Evolutionary conservation across 1,140 invertebrate species (phyloP), one percentile per base, ranked within the genome.

Genomic region (Globodera rostochiensis): DNA sequence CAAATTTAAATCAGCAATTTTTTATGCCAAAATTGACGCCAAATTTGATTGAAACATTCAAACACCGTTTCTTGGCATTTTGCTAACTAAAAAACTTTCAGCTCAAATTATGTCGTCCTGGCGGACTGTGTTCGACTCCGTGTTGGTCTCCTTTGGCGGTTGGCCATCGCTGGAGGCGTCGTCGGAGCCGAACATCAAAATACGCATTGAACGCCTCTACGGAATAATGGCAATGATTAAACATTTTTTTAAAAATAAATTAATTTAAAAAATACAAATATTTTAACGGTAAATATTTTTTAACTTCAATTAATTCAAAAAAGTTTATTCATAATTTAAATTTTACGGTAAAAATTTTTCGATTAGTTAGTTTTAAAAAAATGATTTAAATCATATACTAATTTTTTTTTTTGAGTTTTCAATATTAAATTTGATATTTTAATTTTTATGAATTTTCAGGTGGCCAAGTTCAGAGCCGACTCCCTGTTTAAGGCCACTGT

Each of bases 401-500:
- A 36, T 36, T 36, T 1, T 1, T 36, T 36, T 36, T 36, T 36
- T 36, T 36, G 36, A 36, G 3, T 36, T 36, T 36, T 36, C 3
- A 36, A 36, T 36, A 36, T 36, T 36, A 36, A 36, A 36, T 36
- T 36, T 1, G 36, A 36, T 0, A 36, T 46, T 46, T 36, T 21
- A 71, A 36, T 11, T 78, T 77, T 45, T 13, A 5, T 2, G 3
- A 69, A 57, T n/a, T n/a, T 77, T 66, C 47, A 78, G 77, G 88
- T 89, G 2, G 80, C 88, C 9, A 88, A 89, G 49, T 89, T 89
- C 82, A 76, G 86, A 64, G 88, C 84, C 4, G 88, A 89, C 81
- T 87, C 84, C 25, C 82, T 89, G 9, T 89, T 89, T 79, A 89
- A 89, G 81, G 88, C 88, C 8, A 89, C 88, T 2, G 88, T 89